Evolutionary conservation across 2,113 vertebrate genomes (phyloP).

Genomic region (Nibea albiflora): DNA sequence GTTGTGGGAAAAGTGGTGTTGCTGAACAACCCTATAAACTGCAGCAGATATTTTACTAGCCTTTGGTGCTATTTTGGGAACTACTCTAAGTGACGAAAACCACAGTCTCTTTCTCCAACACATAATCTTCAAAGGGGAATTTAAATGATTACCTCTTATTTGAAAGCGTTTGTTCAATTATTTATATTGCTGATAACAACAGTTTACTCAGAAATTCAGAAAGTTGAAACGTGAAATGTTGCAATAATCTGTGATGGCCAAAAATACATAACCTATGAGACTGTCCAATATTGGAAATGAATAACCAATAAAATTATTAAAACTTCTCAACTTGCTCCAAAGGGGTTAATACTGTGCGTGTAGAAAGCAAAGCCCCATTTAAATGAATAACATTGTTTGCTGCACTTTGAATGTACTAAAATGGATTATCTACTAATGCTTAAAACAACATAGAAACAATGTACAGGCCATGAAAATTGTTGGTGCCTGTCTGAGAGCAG

Average conservation of each 20-base stretch:
- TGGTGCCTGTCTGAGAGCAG: conserved; percentile 10
- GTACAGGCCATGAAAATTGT: not conserved
- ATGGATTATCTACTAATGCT: not conserved
- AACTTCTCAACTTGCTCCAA: not conserved
- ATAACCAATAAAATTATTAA: not conserved
- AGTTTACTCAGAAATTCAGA: not conserved
- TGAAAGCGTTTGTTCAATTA: not conserved
- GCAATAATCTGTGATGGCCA: not conserved
- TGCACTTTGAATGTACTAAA: not conserved
- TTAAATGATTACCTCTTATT: not conserved
- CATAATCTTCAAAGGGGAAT: not conserved
- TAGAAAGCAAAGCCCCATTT: not conserved
- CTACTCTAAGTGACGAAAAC: not conserved
- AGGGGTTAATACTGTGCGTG: not conserved
- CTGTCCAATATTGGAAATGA: not conserved
- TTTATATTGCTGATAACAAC: not conserved
- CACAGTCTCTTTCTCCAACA: not conserved
- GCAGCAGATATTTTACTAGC: not conserved
- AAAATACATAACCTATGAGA: not conserved
- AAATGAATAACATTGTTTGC: not conserved
- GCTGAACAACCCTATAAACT: not conserved
- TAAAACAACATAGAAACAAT: not conserved
- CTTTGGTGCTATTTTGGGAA: not conserved
- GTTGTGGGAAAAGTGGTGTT: not conserved
- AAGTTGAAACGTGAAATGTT: not conserved